Base-by-base conservation (phyloP, 2,797 vertebrate genomes). In the Mustela erminea region DNA sequence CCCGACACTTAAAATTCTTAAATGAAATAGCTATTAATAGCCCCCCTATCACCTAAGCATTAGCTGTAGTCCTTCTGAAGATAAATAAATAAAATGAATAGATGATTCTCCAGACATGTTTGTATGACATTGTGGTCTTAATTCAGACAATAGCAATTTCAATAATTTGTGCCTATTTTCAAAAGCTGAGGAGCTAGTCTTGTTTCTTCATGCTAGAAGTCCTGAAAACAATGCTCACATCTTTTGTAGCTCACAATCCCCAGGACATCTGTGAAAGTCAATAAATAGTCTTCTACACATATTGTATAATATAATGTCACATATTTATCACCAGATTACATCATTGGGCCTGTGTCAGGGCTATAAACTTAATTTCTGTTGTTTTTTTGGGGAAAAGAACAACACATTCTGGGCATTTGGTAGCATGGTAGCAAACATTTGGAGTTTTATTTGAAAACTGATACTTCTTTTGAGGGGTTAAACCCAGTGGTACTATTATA, bases 381-480 rank as follows among this genome's bases (percentile, higher is more conserved):
- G 32, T 72, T 89, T 8, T 87, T 92, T 54, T 11, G 3, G 46
- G 14, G 4, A 41, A 52, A 43, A 62, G 7, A 62, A 87, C 2
- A 49, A 23, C 46, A 70, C 9, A 1, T 93, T 88, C 56, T 88
- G 23, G 2, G 1, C 32, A 35, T 64, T 23, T 78, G 49, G 20
- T 85, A 52, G 14, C 18, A 84, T 29, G 18, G 77, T 64, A 83
- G 78, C 62, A 88, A 86, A 35, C 5, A 78, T 70, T 83, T 64
- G 15, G 2, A 41, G 18, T 84, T 94, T 13, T 81, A 23, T 5
- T 38, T 23, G n/a, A 85, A 95, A 93, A 52, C 2, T 32, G 12
- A 58, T 58, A 72, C 6, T 93, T 84, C 18, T 18, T 94, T 94
- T 92, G 20, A 89, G 96, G 25, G 11, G 62, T 70, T 84, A 23